Base-by-base conservation (phyloP, 2,888 invertebrate genomes). In the Troilus luridus region DNA sequence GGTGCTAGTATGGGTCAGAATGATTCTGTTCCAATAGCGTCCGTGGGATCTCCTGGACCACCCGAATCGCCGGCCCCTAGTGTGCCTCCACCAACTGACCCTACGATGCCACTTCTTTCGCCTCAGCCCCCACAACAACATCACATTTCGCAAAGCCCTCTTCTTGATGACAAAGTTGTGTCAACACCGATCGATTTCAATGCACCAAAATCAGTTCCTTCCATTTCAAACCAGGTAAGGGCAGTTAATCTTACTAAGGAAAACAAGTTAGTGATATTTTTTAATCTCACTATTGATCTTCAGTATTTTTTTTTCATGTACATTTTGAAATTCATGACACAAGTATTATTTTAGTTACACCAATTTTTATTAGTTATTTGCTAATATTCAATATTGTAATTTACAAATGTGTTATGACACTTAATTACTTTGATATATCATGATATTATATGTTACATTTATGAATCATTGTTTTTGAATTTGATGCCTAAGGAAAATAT, bases 61-160 rank as follows among this genome's bases (percentile, higher is more conserved):
- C 97, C 96, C 88, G 95, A 96, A 7, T 96, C 97, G 90, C 97
- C 97, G 58, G 94, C 96, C 92, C 96, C 96, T 93, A 97, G 96
- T 92, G 97, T 91, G 10, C 92, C 97, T 93, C 96, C 96, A 92
- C 95, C 96, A 88, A 94, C 94, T 92, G 96, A 96, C 93, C 96
- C 96, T 91, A 95, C 95, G 88, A 96, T 96, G 96, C 96, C 96
- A 9, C 96, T 96, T 14, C 94, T 96, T 91, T 97, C 97, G 92
- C 97, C 97, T 67, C 96, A 96, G 93, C 95, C 95, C 88, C 95
- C 95, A 90, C 94, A 95, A 92, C 94, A 95, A 92, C 93, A 91
- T 85, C 92, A 92, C 62, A 72, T 59, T 60, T 91, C 92, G 12
- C 91, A 91, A 59, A 92, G 92, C 89, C 92, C 93, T 77, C 91